Base-by-base conservation (phyloP, 2,888 invertebrate species). In the Anoplius nigerrimus region DNA sequence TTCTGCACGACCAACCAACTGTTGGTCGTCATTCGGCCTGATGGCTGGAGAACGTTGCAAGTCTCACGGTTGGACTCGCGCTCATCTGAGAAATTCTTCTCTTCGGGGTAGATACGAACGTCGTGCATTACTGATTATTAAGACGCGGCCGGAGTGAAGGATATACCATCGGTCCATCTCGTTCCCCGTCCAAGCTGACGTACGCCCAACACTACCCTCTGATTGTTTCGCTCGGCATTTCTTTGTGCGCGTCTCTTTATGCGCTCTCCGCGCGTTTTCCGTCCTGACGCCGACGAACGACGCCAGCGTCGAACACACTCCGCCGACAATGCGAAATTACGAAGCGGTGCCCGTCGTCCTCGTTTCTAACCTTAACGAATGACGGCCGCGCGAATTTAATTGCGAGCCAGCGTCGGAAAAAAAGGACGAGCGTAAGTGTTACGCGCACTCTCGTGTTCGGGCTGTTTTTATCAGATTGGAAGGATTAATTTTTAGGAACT, bases 51-150 rank as follows among this genome's bases (percentile, higher is more conserved):
- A 34, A 11, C 34, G 11, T 34, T 13, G 34, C 34, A 13, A 34
- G 11, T 34, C 34, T 34, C 34, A 34, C 24, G 24, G 24, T n/a
- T n/a, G 6, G 34, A 34, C 34, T 48, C 18, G 11, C 18, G n/a
- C n/a, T 16, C 16, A 16, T 16, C 18, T 18, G 13, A 16, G 48
- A 48, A 18, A 48, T 48, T 16, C 48, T 48, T 16, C 48, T 48
- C 48, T n/a, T n/a, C 48, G 18, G 13, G n/a, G n/a, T 15, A 34
- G 5, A n/a, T 16, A 11, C 45, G 48, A 48, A 16, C 48, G 18
- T 16, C 48, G n/a, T 48, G 48, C 48, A 48, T 48, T 48, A 48
- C 48, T 13, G 48, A 48, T 48, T 48, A 48, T 18, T 48, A 18
- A 16, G 48, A 48, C 48, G 48, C 48, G 13, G 13, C 16, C 5